Conservation (phyloP, 1,140 invertebrate species). For the Tetragonula clypearis region DNA sequence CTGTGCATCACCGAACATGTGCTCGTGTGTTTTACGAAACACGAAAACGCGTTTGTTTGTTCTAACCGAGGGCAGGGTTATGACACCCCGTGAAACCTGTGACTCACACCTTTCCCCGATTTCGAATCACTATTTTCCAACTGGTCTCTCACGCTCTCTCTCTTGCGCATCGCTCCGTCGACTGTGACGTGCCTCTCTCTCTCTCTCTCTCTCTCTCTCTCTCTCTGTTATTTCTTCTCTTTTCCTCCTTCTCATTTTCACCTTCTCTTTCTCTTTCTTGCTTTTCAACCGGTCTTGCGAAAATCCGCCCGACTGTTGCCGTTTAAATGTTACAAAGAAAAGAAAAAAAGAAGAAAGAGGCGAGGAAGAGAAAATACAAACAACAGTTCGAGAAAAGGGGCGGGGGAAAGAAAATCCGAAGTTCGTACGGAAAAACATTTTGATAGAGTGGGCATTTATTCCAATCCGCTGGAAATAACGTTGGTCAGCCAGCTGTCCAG, state of each 20-base stretch:
- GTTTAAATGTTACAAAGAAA: background rate
- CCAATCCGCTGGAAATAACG: background rate
- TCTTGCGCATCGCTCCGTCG: slow-evolving; percentile 67
- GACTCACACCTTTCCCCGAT: slow-evolving; percentile 71
- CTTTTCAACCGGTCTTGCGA: slow-evolving; percentile 35
- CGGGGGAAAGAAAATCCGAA: background rate
- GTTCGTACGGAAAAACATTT: background rate
- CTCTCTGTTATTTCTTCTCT: slow-evolving; percentile 38
- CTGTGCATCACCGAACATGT: slow-evolving; percentile 11
- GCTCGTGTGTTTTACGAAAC: slow-evolving; percentile 19
- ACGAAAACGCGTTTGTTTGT: slow-evolving; percentile 48
- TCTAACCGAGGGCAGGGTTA: slow-evolving; percentile 52
- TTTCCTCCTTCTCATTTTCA: slow-evolving; percentile 23
- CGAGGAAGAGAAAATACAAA: background rate
- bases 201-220: slow-evolving; percentile 64
- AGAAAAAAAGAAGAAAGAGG: background rate
- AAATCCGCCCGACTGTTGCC: slow-evolving; percentile 3
- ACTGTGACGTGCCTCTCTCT: slow-evolving; percentile 68
- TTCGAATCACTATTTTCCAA: slow-evolving; percentile 69
- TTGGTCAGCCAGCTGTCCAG: background rate
- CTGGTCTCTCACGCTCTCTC: slow-evolving; percentile 68
- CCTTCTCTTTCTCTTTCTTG: slow-evolving; percentile 15
- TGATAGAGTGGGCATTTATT: background rate
- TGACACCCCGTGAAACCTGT: slow-evolving; percentile 69
- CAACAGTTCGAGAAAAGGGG: background rate